Evolutionary conservation across 1,140 invertebrate species (phyloP).

Genomic region (Chymomyza costata): DNA sequence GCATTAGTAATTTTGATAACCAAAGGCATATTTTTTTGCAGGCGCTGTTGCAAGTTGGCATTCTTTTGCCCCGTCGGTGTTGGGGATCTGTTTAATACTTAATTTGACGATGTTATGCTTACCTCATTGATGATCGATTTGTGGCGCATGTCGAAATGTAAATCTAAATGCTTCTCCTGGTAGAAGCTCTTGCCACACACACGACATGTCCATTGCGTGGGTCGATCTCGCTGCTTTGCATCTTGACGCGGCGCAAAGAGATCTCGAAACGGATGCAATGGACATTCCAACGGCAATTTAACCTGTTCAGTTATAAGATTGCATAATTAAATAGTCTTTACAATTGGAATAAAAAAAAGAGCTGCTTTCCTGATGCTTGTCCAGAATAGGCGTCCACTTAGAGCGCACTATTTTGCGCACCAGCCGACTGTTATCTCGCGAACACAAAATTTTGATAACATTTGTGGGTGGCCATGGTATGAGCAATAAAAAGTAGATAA

Average conservation of each 20-base stretch:
- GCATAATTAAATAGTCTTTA: too few relatives aligned
- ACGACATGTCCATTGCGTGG: slow-evolving; percentile 92
- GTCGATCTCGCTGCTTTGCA: slow-evolving; percentile 86
- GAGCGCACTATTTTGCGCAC: slow-evolving; percentile 91
- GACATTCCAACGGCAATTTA: slow-evolving; percentile 89
- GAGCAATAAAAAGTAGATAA: slow-evolving; percentile 75
- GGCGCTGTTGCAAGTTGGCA: too few relatives aligned
- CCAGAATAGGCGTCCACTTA: slow-evolving; percentile 92
- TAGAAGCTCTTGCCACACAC: slow-evolving; percentile 94
- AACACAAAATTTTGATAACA: slow-evolving; percentile 90
- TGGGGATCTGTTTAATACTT: too few relatives aligned
- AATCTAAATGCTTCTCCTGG: slow-evolving; percentile 90
- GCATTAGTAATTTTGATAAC: too few relatives aligned
- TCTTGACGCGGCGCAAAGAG: slow-evolving; percentile 90
- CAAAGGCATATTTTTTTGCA: too few relatives aligned
- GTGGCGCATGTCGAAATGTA: slow-evolving; percentile 93
- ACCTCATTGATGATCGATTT: slow-evolving; percentile 90
- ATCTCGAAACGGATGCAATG: slow-evolving; percentile 90
- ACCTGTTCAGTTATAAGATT: slow-evolving; percentile 60
- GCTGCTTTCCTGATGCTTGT: slow-evolving; percentile 84
- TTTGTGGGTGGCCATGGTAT: slow-evolving; percentile 91
- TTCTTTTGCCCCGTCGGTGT: too few relatives aligned
- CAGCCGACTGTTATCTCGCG: slow-evolving; percentile 90
- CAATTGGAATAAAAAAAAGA: not conserved
- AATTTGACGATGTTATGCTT: too few relatives aligned